Conservation (phyloP, 2,797 vertebrate species). For the Clamator glandarius region DNA sequence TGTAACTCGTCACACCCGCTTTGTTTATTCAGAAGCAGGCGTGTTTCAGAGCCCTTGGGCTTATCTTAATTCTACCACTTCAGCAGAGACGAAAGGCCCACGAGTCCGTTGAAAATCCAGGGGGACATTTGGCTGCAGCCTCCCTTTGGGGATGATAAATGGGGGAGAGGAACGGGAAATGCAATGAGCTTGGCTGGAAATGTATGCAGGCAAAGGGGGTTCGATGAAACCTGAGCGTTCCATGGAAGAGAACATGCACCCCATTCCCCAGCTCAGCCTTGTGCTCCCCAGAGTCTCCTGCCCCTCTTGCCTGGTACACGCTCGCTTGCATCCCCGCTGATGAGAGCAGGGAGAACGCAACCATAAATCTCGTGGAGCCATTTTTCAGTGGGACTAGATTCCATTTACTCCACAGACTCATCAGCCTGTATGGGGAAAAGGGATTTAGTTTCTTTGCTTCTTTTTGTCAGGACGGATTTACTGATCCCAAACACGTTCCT, state of each 20-base stretch:
- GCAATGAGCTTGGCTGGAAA: background rate
- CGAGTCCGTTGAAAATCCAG: background rate
- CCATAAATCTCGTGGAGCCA: background rate
- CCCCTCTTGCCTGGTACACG: background rate
- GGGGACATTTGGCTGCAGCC: slow-evolving; percentile 21
- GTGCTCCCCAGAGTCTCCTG: background rate
- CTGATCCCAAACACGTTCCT: slow-evolving; percentile 58
- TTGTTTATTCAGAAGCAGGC: slow-evolving; percentile 27
- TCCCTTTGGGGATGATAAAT: background rate
- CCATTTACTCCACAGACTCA: background rate
- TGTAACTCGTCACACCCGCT: background rate
- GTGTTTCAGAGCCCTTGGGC: slow-evolving; percentile 19
- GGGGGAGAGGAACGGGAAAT: background rate
- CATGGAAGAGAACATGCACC: background rate
- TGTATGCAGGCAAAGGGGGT: background rate
- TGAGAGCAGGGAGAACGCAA: background rate
- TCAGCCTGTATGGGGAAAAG: slow-evolving; percentile 33
- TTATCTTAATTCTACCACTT: slow-evolving; percentile 42
- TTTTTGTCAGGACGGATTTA: slow-evolving; percentile 61
- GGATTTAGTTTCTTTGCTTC: slow-evolving; percentile 45
- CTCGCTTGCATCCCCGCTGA: background rate
- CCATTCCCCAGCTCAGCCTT: rapidly evolving
- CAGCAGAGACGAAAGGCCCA: background rate
- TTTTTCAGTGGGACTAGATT: background rate
- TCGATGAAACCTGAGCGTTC: background rate